Conservation (phyloP, 2,797 vertebrate genomes). For the Amniataba percoides region DNA sequence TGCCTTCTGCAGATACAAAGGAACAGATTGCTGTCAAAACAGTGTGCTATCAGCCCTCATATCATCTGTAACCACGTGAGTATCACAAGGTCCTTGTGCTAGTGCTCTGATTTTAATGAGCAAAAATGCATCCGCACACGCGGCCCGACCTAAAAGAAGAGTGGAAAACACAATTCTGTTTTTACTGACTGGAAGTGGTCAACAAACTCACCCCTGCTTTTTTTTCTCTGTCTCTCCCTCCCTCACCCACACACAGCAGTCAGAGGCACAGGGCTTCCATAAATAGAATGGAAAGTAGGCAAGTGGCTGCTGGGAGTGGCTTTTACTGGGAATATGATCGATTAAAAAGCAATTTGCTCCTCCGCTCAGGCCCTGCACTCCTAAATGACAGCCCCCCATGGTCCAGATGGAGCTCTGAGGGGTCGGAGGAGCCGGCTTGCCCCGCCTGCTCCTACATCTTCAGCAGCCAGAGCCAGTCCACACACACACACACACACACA, state of each 20-base stretch:
- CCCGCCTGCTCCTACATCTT: conserved; percentile 23
- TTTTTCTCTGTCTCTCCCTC: neutral
- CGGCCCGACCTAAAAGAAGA: neutral
- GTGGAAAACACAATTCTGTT: conserved; percentile 27
- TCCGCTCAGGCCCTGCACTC: conserved; percentile 48
- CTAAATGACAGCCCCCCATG: conserved; percentile 54
- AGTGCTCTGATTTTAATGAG: conserved; percentile 55
- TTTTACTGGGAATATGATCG: conserved; percentile 74
- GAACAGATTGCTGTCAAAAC: conserved; percentile 32
- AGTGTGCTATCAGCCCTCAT: conserved; percentile 32
- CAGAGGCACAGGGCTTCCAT: conserved; percentile 44
- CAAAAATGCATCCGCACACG: conserved; percentile 17
- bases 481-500: neutral
- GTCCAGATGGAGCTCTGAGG: conserved; percentile 56
- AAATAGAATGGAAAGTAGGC: conserved; percentile 66
- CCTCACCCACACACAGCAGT: conserved; percentile 9
- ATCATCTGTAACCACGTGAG: conserved; percentile 36
- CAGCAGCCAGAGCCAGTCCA: neutral
- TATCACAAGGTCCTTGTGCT: conserved; percentile 35
- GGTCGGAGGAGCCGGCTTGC: conserved; percentile 34
- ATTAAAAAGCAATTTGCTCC: conserved; percentile 81
- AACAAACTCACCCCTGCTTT: conserved; percentile 16
- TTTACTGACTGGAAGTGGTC: conserved; percentile 43
- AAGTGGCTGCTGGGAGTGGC: conserved; percentile 59
- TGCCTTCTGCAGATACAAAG: conserved; percentile 40